phyloP scores from a whole-genome alignment of 2,113 vertebrate genomes.

The Crotophaga sulcirostris region DNA sequence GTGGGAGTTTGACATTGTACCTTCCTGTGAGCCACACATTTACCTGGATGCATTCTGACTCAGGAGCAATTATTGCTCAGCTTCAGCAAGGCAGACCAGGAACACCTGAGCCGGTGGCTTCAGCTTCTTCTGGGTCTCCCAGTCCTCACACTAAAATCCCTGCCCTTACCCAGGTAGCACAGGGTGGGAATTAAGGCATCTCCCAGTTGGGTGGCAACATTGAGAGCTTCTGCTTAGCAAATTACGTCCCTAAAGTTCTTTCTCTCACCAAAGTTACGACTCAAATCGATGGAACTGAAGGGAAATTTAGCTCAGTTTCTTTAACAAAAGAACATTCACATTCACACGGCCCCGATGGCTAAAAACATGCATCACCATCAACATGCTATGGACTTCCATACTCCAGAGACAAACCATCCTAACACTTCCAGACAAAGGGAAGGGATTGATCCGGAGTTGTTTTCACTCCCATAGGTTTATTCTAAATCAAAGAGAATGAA shows the following conservation, averaged over 20 bases:
- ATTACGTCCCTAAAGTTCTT: no score
- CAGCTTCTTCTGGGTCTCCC: neutral
- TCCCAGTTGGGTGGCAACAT: neutral
- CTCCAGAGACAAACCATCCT: neutral
- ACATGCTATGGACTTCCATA: accelerated
- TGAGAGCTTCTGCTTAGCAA: neutral
- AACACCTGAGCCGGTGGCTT: neutral
- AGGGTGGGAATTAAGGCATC: neutral
- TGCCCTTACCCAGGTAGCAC: neutral
- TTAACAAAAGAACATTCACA: neutral
- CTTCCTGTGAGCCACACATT: neutral
- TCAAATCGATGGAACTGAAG: neutral
- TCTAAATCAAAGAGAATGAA: neutral
- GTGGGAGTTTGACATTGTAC: no score
- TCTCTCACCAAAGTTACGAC: neutral
- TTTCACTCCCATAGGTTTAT: neutral
- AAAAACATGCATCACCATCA: accelerated
- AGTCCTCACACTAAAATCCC: neutral
- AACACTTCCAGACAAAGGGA: neutral
- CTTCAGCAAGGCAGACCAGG: accelerated
- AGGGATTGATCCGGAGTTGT: neutral
- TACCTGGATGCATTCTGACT: accelerated
- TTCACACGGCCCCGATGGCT: neutral
- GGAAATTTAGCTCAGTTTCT: accelerated
- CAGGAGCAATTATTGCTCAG: accelerated